phyloP scores from a whole-genome alignment of 2,113 vertebrate genomes.

The Spizaetus ornatus region DNA sequence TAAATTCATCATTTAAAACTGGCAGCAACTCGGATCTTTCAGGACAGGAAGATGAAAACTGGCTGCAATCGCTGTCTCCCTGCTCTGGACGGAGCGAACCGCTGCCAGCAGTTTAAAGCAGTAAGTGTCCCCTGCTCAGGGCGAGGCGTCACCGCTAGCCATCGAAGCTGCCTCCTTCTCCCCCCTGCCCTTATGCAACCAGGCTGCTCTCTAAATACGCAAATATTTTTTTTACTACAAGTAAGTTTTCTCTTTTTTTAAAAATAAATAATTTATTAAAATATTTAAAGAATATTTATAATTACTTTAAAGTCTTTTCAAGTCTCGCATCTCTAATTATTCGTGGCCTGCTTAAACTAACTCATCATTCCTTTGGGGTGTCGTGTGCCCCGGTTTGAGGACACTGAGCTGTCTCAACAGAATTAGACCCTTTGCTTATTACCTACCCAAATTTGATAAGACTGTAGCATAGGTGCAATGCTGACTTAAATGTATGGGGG shows the following conservation, averaged over 20 bases:
- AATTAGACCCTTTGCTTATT: background rate
- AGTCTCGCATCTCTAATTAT: background rate
- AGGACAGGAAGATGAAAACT: background rate
- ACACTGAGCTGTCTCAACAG: background rate
- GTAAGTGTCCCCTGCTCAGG: fast-evolving
- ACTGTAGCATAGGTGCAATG: too few relatives aligned
- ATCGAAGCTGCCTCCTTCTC: background rate
- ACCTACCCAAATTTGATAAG: background rate
- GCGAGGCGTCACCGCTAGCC: fast-evolving
- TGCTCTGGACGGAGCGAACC: fast-evolving
- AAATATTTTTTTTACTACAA: background rate
- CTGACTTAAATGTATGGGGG: background rate
- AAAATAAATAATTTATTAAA: background rate
- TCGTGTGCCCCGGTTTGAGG: background rate
- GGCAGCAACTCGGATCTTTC: background rate
- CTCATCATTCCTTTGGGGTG: background rate
- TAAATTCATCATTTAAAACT: background rate
- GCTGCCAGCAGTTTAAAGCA: background rate
- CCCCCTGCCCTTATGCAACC: background rate
- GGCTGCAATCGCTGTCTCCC: background rate
- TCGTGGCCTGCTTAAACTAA: background rate
- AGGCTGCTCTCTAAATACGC: background rate
- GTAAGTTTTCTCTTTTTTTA: background rate
- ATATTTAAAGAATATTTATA: background rate
- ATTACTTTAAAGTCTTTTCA: background rate